phyloP scores from a whole-genome alignment of 2,888 invertebrate species.

The Stegophylla sp. region DNA sequence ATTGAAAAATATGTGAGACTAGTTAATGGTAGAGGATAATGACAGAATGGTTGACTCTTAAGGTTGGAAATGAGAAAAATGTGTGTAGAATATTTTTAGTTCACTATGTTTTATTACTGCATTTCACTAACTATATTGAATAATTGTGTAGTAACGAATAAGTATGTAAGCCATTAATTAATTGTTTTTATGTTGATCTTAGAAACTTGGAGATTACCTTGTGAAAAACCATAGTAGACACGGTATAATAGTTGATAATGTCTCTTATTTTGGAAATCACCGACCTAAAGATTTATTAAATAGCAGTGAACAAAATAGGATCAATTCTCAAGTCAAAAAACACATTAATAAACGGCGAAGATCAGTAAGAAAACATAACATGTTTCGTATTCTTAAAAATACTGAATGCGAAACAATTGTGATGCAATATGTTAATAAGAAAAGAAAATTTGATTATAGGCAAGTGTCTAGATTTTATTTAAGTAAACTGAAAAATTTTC shows the following conservation, averaged over 20 bases:
- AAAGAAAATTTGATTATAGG: slow-evolving; percentile 5
- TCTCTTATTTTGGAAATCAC: slow-evolving; percentile 40
- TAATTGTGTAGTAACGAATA: too few relatives aligned
- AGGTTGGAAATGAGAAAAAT: too few relatives aligned
- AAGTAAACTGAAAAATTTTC: background rate
- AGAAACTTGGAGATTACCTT: slow-evolving; percentile 36
- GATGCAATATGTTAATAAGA: slow-evolving; percentile 5
- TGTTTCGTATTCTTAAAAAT: background rate
- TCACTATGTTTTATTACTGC: too few relatives aligned
- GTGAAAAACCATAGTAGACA: slow-evolving; percentile 42
- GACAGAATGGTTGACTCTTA: too few relatives aligned
- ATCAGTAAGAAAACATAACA: background rate
- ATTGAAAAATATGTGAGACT: too few relatives aligned
- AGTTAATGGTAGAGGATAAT: too few relatives aligned
- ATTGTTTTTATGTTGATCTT: slow-evolving; percentile 4
- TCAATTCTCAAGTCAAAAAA: background rate
- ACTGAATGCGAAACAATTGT: background rate
- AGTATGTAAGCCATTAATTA: slow-evolving; percentile 1
- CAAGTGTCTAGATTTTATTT: background rate
- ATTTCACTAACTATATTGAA: too few relatives aligned
- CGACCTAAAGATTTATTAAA: background rate
- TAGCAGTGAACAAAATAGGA: slow-evolving; percentile 4
- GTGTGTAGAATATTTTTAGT: too few relatives aligned
- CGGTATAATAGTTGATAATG: slow-evolving; percentile 52
- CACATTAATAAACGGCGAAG: slow-evolving; percentile 27